Percentiles rank a stretch among this genome's conserved stretches.
These are phyloP conservation scores for Hypothenemus hampei DNA, from an alignment of 1,140 invertebrate species.

Conservation along the genomic window DNA sequence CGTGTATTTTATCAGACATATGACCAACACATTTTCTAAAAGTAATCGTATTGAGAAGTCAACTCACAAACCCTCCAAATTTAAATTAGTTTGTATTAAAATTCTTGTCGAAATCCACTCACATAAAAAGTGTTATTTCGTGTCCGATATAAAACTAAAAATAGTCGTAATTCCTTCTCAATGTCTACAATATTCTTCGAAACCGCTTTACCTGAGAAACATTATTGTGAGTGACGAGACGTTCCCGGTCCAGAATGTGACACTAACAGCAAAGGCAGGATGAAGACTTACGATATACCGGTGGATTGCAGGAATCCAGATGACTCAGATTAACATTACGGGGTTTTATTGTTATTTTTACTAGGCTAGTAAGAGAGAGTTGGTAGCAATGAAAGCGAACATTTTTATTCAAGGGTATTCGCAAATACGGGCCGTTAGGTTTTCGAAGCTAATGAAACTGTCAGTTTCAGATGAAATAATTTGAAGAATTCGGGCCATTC, in stretches of 20 bases:
- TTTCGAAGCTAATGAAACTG: no score
- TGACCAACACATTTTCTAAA: no score
- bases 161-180: constrained; percentile 19
- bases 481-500: no score
- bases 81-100: no score
- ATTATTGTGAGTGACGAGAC: constrained; percentile 27
- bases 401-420: no score
- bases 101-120: no score
- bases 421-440: no score
- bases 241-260: constrained; percentile 25
- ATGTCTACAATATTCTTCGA: constrained; percentile 22
- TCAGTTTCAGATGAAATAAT: no score
- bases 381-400: constrained; percentile 10
- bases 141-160: constrained; percentile 21
- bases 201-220: constrained; percentile 27
- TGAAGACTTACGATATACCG: constrained; percentile 20
- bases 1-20: no score
- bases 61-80: no score
- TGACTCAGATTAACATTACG: constrained; percentile 23
- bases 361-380: constrained; percentile 11
- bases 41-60: no score
- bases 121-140: no score
- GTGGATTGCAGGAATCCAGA: constrained; percentile 24
- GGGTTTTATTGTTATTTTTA: constrained; percentile 29
- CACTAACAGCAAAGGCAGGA: constrained; percentile 17